These are phyloP conservation scores for Pammene aurita DNA, from an alignment of 2,888 invertebrate genomes.

Conservation along the genomic window DNA sequence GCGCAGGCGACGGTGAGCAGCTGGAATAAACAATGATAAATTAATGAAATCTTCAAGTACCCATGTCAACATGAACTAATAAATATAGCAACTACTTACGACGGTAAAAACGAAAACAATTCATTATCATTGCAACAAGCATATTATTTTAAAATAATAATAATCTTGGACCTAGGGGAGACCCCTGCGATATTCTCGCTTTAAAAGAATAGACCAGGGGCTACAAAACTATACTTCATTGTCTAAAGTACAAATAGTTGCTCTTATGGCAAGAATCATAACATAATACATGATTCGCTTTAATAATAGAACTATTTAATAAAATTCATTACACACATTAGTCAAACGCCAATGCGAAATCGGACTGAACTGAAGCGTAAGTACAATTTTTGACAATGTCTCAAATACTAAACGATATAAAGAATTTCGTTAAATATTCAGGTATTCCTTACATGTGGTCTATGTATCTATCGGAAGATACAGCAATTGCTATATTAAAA, in stretches of 20 bases:
- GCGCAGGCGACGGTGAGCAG: constrained; percentile 29
- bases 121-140: too few relatives aligned
- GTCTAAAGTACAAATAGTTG: too few relatives aligned
- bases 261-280: neutral
- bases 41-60: too few relatives aligned
- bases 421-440: neutral
- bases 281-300: neutral
- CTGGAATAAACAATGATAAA: constrained; percentile 13
- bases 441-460: neutral
- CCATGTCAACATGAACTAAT: too few relatives aligned
- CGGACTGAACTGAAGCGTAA: too few relatives aligned
- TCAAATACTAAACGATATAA: neutral
- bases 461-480: neutral
- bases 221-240: neutral
- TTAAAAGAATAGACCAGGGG: neutral
- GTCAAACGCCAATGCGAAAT: neutral
- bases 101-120: too few relatives aligned
- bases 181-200: neutral
- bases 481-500: neutral
- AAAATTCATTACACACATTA: neutral
- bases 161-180: neutral
- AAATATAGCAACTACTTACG: too few relatives aligned
- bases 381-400: too few relatives aligned
- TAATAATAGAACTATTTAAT: neutral
- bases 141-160: too few relatives aligned